Evolutionary conservation across 2,113 vertebrate genomes (phyloP).

Genomic region (Calidris pygmaea): DNA sequence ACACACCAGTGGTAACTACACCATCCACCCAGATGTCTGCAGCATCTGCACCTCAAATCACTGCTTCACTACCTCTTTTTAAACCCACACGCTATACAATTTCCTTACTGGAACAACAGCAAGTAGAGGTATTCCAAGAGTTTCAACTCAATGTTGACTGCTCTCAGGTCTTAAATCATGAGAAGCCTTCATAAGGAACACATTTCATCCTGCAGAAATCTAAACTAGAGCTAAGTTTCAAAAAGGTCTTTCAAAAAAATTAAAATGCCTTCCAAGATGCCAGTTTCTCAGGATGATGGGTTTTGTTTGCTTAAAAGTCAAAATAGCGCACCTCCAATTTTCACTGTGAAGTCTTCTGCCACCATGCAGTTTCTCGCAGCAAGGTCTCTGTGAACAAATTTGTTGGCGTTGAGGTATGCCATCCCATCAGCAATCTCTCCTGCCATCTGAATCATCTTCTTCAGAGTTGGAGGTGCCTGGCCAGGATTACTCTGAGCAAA

Average conservation of each 20-base stretch:
- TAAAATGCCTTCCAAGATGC: not conserved
- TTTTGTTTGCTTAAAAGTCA: not conserved
- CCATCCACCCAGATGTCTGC: conserved; percentile 6
- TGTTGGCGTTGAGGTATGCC: conserved; percentile 98
- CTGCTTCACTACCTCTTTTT: not conserved
- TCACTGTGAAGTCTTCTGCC: conserved; percentile 96
- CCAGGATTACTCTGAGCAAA: conserved; percentile 81
- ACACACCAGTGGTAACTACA: not conserved
- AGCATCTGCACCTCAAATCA: not conserved
- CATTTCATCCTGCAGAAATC: not conserved
- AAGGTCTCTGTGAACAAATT: conserved; percentile 97
- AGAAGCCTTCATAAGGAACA: not conserved
- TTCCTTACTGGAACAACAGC: not conserved
- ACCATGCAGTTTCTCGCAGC: conserved; percentile 99
- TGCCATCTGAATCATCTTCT: conserved; percentile 99
- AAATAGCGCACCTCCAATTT: conserved; percentile 89
- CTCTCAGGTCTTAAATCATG: conserved; percentile 15
- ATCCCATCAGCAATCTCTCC: conserved; percentile 98
- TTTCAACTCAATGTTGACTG: not conserved
- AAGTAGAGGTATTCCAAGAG: conserved; percentile 15
- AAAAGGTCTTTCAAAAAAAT: not conserved
- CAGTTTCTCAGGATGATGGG: not conserved
- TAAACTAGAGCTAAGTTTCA: not conserved
- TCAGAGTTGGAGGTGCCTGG: conserved; percentile 88
- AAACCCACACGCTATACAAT: not conserved